These are phyloP conservation scores for Drosophila suzukii DNA, from an alignment of 1,140 invertebrate genomes.

Conservation along the genomic window DNA sequence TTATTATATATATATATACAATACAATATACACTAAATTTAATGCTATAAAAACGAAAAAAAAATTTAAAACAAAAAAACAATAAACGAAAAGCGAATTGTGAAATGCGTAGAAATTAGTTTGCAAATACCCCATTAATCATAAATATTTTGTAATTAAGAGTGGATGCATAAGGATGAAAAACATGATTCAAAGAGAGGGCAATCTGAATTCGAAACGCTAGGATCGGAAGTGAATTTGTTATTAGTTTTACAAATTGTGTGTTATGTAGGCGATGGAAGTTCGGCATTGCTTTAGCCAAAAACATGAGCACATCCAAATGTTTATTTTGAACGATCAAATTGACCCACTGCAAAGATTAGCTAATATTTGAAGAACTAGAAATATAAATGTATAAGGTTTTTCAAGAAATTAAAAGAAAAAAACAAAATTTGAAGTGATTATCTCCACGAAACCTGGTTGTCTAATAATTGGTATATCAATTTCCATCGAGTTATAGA, in stretches of 20 bases:
- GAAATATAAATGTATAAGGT: slow-evolving; percentile 6
- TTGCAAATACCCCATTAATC: slow-evolving; percentile 22
- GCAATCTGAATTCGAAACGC: slow-evolving; percentile 1
- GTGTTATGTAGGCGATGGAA: slow-evolving; percentile 6
- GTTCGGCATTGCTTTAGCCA: neutral
- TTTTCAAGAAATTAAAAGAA: slow-evolving; percentile 12
- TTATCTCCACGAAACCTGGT: slow-evolving; percentile 9
- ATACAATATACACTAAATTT: slow-evolving; percentile 33
- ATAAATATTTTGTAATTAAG: slow-evolving; percentile 32
- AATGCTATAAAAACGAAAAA: slow-evolving; percentile 22
- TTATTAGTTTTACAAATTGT: slow-evolving; percentile 55
- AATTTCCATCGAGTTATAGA: slow-evolving; percentile 25
- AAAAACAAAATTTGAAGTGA: neutral
- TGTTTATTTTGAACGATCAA: slow-evolving; percentile 2
- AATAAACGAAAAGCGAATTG: slow-evolving; percentile 66
- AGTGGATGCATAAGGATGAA: neutral
- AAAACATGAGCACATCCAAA: neutral
- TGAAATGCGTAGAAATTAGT: slow-evolving; percentile 65
- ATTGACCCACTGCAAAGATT: slow-evolving; percentile 7
- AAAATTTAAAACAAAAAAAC: slow-evolving; percentile 4
- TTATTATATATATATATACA: slow-evolving; percentile 51
- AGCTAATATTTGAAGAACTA: neutral
- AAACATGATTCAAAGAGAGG: neutral
- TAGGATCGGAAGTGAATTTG: slow-evolving; percentile 41
- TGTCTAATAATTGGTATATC: slow-evolving; percentile 20